Conservation (phyloP, 2,888 invertebrate species). For the Parascotia fuliginaria region DNA sequence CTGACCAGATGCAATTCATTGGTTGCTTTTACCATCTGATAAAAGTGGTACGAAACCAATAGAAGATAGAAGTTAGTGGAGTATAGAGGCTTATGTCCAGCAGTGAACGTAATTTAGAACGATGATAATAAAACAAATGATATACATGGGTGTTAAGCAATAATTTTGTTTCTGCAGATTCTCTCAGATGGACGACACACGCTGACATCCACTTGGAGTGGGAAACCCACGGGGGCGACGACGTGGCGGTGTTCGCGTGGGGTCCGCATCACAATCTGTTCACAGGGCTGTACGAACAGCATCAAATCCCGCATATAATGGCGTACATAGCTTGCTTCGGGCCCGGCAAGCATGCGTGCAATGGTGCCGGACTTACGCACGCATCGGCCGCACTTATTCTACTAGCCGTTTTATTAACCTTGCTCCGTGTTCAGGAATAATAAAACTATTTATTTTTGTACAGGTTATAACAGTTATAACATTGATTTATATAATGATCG, state of each 20-base stretch:
- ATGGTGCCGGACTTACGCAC: not conserved
- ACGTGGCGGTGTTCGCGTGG: constrained; percentile 89
- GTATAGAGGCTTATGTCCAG: no score
- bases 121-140: no score
- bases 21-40: no score
- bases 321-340: constrained; percentile 90
- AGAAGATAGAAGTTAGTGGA: no score
- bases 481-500: no score
- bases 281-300: constrained; percentile 91
- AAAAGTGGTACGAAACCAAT: no score
- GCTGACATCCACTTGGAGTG: constrained; percentile 83
- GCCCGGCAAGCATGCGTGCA: constrained; percentile 52
- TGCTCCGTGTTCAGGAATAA: not conserved
- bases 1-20: no score
- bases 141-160: not conserved
- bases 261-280: constrained; percentile 92
- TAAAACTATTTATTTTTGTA: not conserved
- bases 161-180: constrained; percentile 28
- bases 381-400: not conserved
- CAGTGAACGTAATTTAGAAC: no score
- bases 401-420: not conserved
- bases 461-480: no score
- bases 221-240: constrained; percentile 92
- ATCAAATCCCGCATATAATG: constrained; percentile 91
- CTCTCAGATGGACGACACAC: constrained; percentile 53